These are phyloP conservation scores for Polymixis flavicincta DNA, from an alignment of 2,888 invertebrate species.

Conservation along the genomic window DNA sequence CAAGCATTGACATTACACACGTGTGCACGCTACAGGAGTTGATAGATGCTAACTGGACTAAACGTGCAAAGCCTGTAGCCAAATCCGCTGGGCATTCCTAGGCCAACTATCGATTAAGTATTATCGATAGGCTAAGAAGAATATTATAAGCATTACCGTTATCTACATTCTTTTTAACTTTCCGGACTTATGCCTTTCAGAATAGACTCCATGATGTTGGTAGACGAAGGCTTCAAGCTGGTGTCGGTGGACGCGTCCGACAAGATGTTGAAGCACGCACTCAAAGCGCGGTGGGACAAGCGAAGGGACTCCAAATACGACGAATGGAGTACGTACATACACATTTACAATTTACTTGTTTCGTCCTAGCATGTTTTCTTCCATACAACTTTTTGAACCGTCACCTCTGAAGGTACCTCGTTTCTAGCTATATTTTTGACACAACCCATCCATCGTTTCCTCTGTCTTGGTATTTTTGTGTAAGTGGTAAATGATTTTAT, in stretches of 20 bases:
- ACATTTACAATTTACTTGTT: too few relatives aligned
- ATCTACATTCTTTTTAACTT: neutral
- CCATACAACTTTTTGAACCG: too few relatives aligned
- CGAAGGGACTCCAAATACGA: conserved; percentile 95
- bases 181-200: conserved; percentile 81
- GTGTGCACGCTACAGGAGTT: too few relatives aligned
- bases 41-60: too few relatives aligned
- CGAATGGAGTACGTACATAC: conserved; percentile 93
- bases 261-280: conserved; percentile 97
- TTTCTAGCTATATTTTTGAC: neutral
- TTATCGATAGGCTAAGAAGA: neutral
- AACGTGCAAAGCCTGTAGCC: too few relatives aligned
- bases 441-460: too few relatives aligned
- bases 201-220: conserved; percentile 96
- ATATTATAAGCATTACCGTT: neutral
- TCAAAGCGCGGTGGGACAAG: conserved; percentile 96
- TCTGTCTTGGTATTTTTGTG: too few relatives aligned
- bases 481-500: too few relatives aligned
- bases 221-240: conserved; percentile 96
- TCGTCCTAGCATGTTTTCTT: neutral
- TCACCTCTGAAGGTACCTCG: neutral
- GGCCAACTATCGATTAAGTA: too few relatives aligned
- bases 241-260: conserved; percentile 97
- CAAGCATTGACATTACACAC: too few relatives aligned
- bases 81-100: too few relatives aligned